phyloP scores from a whole-genome alignment of 2,888 invertebrate genomes.

The Diaprepes abbreviatus region DNA sequence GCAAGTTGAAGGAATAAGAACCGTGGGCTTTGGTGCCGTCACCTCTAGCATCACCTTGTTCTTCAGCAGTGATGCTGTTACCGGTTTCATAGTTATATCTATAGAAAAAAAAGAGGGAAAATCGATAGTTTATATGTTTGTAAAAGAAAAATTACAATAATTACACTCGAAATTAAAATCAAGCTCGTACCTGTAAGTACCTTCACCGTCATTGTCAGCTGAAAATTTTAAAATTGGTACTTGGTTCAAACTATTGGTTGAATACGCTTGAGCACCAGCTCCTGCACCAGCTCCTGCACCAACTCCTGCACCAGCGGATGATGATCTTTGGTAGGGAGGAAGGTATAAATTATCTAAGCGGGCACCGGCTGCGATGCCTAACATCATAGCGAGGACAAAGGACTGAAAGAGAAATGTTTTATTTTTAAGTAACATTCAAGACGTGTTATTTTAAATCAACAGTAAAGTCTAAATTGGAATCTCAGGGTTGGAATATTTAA shows the following conservation, averaged over 20 bases:
- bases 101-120: background rate
- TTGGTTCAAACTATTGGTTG: constrained; percentile 26
- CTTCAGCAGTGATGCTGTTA: constrained; percentile 69
- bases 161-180: too few relatives aligned
- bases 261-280: constrained; percentile 43
- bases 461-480: too few relatives aligned
- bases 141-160: too few relatives aligned
- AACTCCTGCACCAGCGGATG: background rate
- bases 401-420: too few relatives aligned
- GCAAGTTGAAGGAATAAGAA: constrained; percentile 57
- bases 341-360: constrained; percentile 54
- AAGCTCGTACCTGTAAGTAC: constrained; percentile 56
- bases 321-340: constrained; percentile 42
- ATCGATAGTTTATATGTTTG: too few relatives aligned
- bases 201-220: constrained; percentile 60
- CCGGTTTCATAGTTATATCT: constrained; percentile 71
- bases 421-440: too few relatives aligned
- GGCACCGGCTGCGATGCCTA: constrained; percentile 54
- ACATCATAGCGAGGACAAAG: constrained; percentile 43
- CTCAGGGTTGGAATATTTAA: too few relatives aligned
- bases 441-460: too few relatives aligned
- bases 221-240: constrained; percentile 56
- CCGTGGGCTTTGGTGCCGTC: constrained; percentile 59
- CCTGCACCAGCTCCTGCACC: constrained; percentile 37
- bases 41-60: constrained; percentile 58